Evolutionary conservation across 2,888 invertebrate genomes (phyloP), one percentile per base, ranked within the genome.

Genomic region (Dicyrtoma fusca): DNA sequence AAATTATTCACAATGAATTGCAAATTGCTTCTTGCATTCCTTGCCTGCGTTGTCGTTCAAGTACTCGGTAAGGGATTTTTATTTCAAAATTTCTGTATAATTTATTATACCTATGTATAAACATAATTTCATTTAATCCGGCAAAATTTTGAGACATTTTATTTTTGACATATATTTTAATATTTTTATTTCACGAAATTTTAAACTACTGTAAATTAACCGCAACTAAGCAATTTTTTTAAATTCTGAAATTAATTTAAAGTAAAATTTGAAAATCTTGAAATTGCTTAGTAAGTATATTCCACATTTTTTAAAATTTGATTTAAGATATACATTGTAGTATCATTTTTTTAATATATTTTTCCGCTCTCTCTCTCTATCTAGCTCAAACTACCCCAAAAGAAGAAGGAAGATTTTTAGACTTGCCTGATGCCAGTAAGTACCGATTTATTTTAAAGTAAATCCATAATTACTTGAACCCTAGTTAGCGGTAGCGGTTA

Each of bases 391-490:
- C n/a, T n/a, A n/a, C n/a, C n/a, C n/a, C 66, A 26, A 42, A 55
- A 6, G 75, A 77, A 17, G 73, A 73, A 21, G 77, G 75, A 1
- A 68, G 79, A 71, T 79, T 79, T 42, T 70, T 79, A 13, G 72
- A 76, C 14, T 70, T 79, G 19, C 79, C 79, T n/a, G 76, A 77
- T 66, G 75, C 79, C 73, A 74, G 79, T 79, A 68, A 74, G 71
- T 53, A 34, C 34, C 3, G 3, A 34, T 34, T 34, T 34, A 5
- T 8, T 34, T 34, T 34, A 34, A 5, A 3, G 34, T n/a, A 34
- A 8, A 34, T 34, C 34, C 34, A 34, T 34, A 34, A 8, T 5
- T 34, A 34, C 34, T 5, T 34, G 8, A 5, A 34, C 34, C 8
- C 8, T 34, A 5, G 34, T 34, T 5, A 34, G 4, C 8, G 8